A percentile compares a stretch with the other conserved stretches of the same genome.
Conservation (phyloP, 2,113 vertebrate species). For the Elgaria multicarinata region DNA sequence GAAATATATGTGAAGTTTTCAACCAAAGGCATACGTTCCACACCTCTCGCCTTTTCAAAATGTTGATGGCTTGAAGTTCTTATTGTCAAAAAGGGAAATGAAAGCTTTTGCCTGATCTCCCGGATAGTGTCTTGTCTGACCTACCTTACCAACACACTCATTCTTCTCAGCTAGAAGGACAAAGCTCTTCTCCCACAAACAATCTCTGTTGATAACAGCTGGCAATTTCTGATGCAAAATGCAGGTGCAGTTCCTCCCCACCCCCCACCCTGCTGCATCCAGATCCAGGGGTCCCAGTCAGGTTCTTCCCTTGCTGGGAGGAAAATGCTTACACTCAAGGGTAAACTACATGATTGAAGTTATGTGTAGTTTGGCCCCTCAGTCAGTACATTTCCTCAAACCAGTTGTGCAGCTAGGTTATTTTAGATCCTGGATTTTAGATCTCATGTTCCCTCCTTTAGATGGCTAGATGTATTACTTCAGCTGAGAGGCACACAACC, state of each 20-base stretch:
- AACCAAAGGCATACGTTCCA: not conserved
- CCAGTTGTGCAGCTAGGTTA: too few species aligned
- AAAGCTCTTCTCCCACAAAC: not conserved
- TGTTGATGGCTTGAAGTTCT: not conserved
- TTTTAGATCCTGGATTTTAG: too few species aligned
- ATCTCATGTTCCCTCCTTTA: too few species aligned
- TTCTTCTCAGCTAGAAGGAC: not conserved
- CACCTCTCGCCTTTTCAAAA: not conserved
- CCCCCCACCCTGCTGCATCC: too few species aligned
- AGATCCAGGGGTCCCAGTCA: not conserved
- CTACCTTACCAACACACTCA: not conserved
- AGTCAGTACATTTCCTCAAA: not conserved
- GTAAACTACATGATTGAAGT: not conserved
- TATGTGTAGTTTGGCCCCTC: not conserved
- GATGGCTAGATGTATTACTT: too few species aligned
- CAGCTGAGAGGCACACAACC: too few species aligned
- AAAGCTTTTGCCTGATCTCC: not conserved
- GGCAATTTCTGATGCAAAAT: not conserved
- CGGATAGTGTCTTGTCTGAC: not conserved
- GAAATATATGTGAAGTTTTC: not conserved
- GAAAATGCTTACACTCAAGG: not conserved
- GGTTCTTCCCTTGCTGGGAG: not conserved
- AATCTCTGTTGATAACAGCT: not conserved
- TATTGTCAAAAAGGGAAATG: not conserved
- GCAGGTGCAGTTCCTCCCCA: too few species aligned